phyloP scores from a whole-genome alignment of 1,140 invertebrate genomes.

The Sycobia sp. region DNA sequence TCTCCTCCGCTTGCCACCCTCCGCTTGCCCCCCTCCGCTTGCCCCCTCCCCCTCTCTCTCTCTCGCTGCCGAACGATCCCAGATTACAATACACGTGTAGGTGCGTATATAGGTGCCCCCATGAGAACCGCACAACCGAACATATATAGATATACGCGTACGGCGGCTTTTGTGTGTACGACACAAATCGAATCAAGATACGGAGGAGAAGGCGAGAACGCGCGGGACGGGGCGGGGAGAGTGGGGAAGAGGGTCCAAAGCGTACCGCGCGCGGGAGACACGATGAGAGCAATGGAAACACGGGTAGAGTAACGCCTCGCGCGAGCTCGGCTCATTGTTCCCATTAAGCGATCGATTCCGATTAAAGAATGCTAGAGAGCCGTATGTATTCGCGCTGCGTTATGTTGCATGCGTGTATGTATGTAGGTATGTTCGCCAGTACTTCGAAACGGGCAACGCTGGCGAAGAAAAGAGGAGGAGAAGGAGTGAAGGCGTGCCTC shows the following conservation, averaged over 20 bases:
- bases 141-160: neutral
- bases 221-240: too few species aligned
- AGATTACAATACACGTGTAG: too few species aligned
- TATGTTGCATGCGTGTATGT: neutral
- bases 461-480: neutral
- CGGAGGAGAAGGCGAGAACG: too few species aligned
- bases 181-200: slow-evolving; percentile 24
- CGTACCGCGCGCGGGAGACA: neutral
- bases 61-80: slow-evolving; percentile 1
- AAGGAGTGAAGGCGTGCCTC: neutral
- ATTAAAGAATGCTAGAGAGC: neutral
- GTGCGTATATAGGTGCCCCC: neutral
- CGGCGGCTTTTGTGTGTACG: slow-evolving; percentile 15
- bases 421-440: too few species aligned
- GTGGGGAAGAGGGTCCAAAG: neutral
- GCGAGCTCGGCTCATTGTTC: slow-evolving; percentile 13
- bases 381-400: neutral
- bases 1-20: neutral
- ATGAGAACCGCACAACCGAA: neutral
- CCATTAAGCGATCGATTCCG: slow-evolving; percentile 24
- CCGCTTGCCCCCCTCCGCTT: neutral
- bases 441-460: neutral
- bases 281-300: slow-evolving; percentile 24
- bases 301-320: slow-evolving; percentile 27
- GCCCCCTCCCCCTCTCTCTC: slow-evolving; percentile 9